These are phyloP conservation scores for Pelodytes ibericus DNA, from an alignment of 2,797 vertebrate genomes.

Conservation along the genomic window DNA sequence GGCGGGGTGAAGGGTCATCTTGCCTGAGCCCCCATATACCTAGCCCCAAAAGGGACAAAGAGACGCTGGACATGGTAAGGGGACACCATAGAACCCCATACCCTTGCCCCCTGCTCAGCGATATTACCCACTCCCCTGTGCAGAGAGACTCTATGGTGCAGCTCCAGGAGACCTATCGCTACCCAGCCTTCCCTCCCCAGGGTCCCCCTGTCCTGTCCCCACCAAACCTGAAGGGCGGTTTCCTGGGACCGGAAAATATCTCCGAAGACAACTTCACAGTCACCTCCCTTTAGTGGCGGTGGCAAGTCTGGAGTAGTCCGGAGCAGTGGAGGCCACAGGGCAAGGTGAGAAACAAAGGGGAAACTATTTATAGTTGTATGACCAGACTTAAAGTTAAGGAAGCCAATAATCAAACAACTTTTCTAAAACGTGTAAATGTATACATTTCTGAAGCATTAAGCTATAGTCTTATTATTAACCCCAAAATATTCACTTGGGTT, in stretches of 20 bases:
- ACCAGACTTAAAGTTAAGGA: no score
- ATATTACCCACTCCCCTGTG: conserved; percentile 89
- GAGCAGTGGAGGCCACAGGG: conserved; percentile 56
- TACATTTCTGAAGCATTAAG: no score
- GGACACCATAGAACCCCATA: conserved; percentile 75
- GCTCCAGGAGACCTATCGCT: conserved; percentile 91
- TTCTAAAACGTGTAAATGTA: no score
- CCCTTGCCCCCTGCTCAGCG: conserved; percentile 78
- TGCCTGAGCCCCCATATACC: conserved; percentile 81
- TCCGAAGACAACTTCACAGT: conserved; percentile 97
- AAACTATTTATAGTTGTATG: no score
- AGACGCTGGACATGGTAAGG: conserved; percentile 85
- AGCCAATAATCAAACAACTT: no score
- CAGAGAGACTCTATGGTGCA: conserved; percentile 88
- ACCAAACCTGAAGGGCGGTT: conserved; percentile 83
- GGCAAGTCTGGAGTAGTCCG: conserved; percentile 50
- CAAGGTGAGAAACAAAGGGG: conserved; percentile 48
- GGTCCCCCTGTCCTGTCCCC: conserved; percentile 76
- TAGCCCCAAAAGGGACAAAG: conserved; percentile 87
- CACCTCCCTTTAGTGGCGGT: conserved; percentile 94
- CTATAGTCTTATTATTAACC: no score
- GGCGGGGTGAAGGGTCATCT: conserved; percentile 69
- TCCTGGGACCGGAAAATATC: conserved; percentile 94
- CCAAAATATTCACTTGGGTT: no score
- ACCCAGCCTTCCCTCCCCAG: conserved; percentile 82